Evolutionary conservation across 2,888 invertebrate genomes (phyloP).

Genomic region (Glaucopsyche alexis): DNA sequence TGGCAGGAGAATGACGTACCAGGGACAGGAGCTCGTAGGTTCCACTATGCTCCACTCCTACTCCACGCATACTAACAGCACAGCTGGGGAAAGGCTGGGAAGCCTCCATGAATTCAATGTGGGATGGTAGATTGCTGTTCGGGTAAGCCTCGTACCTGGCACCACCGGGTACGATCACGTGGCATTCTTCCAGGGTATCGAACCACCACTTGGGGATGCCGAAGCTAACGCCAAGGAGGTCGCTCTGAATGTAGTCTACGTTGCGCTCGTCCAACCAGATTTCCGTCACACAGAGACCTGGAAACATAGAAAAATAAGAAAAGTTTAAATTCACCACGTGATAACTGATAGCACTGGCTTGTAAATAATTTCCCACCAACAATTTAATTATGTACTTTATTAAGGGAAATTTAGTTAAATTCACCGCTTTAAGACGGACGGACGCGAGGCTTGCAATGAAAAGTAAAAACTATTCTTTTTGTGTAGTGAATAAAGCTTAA

Average conservation of each 20-base stretch:
- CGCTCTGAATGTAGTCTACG: slow-evolving; percentile 45
- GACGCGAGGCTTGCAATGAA: too few relatives aligned
- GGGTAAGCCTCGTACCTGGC: slow-evolving; percentile 49
- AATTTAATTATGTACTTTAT: too few relatives aligned
- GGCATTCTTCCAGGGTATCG: slow-evolving; percentile 49
- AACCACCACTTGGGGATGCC: slow-evolving; percentile 45
- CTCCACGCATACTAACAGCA: slow-evolving; percentile 45
- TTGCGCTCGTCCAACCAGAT: slow-evolving; percentile 44
- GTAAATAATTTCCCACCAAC: too few relatives aligned
- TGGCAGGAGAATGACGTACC: slow-evolving; percentile 42
- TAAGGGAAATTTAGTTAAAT: too few relatives aligned
- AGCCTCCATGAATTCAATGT: slow-evolving; percentile 37
- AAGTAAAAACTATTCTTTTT: too few relatives aligned
- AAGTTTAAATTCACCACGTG: background rate
- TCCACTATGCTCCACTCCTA: slow-evolving; percentile 45
- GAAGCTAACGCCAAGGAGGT: slow-evolving; percentile 43
- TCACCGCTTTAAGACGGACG: too few relatives aligned
- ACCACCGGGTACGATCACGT: slow-evolving; percentile 50
- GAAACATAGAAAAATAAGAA: slow-evolving; percentile 33
- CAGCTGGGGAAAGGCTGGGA: slow-evolving; percentile 48
- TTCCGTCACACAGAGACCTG: slow-evolving; percentile 46
- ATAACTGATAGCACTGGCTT: too few relatives aligned
- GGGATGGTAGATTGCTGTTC: slow-evolving; percentile 38
- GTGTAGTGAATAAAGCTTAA: too few relatives aligned
- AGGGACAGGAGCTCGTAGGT: slow-evolving; percentile 52